Conservation (phyloP, 1,140 invertebrate species). For the Meloidogyne floridensis region DNA sequence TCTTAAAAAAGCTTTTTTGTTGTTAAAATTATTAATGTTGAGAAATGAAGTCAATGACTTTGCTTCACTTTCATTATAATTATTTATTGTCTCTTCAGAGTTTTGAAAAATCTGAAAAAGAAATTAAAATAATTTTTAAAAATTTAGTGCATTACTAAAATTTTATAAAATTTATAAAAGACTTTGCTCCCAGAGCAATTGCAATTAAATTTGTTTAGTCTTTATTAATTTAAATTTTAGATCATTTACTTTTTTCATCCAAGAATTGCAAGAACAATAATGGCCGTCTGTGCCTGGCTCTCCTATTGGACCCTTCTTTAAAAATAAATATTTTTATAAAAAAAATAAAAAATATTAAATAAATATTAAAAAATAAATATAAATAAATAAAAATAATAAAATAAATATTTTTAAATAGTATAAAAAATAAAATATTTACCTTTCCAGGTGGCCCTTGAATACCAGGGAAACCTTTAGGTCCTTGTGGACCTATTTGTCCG, state of each 20-base stretch:
- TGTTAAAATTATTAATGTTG: background rate
- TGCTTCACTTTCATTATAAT: constrained; percentile 6
- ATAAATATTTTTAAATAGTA: too few species aligned
- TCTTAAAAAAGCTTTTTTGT: constrained; percentile 3
- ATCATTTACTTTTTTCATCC: background rate
- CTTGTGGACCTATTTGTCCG: constrained; percentile 1
- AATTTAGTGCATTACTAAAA: too few species aligned
- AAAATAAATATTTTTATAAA: background rate
- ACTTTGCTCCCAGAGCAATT: too few species aligned
- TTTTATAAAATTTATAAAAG: too few species aligned
- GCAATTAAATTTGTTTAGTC: too few species aligned
- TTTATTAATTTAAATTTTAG: background rate
- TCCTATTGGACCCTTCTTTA: background rate
- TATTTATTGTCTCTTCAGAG: background rate
- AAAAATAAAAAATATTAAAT: background rate
- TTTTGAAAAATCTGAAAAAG: background rate
- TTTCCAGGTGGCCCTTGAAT: constrained; percentile 2
- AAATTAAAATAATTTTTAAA: too few species aligned
- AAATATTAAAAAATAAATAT: background rate
- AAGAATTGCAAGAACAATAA: background rate
- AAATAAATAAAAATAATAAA: background rate
- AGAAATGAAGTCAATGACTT: background rate
- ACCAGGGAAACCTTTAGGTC: background rate
- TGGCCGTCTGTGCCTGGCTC: background rate
- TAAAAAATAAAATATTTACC: background rate